Conservation (phyloP, 2,797 vertebrate species). For the Pyrocephalus nanus region DNA sequence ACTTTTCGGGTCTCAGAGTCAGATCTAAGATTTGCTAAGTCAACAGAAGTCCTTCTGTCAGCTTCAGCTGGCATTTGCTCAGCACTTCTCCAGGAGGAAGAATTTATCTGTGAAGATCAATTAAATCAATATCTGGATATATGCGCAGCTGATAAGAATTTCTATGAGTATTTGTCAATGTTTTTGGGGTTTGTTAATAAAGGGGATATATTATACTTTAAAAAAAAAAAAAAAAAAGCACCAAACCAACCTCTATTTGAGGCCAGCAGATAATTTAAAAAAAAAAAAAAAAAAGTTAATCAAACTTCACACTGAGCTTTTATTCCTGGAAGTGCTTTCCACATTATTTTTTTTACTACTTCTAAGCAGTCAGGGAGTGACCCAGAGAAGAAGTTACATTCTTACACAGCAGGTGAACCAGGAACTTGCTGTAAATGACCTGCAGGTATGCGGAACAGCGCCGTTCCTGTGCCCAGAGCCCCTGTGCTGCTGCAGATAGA, state of each 20-base stretch:
- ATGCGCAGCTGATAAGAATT: neutral
- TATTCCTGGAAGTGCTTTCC: conserved; percentile 50
- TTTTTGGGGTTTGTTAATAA: neutral
- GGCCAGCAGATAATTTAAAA: neutral
- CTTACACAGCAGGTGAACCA: conserved; percentile 64
- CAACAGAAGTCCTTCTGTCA: conserved; percentile 41
- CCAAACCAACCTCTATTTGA: neutral
- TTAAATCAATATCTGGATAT: conserved; percentile 18
- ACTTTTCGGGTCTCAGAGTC: conserved; percentile 2
- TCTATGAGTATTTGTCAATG: neutral
- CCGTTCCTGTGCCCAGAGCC: neutral
- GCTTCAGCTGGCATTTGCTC: conserved; percentile 29
- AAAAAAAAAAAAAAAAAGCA: neutral
- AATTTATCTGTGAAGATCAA: conserved; percentile 21
- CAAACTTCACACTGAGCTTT: neutral
- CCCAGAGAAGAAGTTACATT: conserved; percentile 60
- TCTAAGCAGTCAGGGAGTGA: conserved; percentile 22
- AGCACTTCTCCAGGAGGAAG: neutral
- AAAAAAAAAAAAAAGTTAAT: neutral
- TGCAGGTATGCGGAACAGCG: conserved; percentile 57
- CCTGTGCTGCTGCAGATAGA: neutral
- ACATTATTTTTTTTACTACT: neutral
- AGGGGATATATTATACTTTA: neutral
- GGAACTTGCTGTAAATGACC: conserved; percentile 55
- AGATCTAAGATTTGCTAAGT: conserved; percentile 1